A percentile compares a stretch with the other conserved stretches of the same genome.
These are phyloP conservation scores for Agrotis ipsilon DNA, from an alignment of 2,888 invertebrate genomes.

Conservation along the genomic window DNA sequence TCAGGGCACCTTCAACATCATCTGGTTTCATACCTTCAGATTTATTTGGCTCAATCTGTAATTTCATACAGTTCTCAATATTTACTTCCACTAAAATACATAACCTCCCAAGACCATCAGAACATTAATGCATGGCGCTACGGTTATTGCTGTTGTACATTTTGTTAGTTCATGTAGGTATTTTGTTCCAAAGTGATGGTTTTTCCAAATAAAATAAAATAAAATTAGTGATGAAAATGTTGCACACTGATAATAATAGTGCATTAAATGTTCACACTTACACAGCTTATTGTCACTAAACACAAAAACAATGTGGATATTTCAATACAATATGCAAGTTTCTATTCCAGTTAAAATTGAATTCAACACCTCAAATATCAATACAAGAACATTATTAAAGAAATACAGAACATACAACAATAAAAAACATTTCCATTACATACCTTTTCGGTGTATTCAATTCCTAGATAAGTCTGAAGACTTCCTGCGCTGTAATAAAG, in stretches of 20 bases:
- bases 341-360: neutral
- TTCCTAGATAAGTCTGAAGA: slow-evolving; percentile 95
- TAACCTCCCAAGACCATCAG: slow-evolving; percentile 29
- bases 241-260: neutral
- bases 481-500: slow-evolving; percentile 96
- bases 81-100: neutral
- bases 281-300: neutral
- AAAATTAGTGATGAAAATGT: neutral
- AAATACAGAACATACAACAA: neutral
- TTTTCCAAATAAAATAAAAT: no score
- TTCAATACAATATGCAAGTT: neutral
- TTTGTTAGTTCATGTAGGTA: neutral
- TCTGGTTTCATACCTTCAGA: slow-evolving; percentile 93
- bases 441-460: slow-evolving; percentile 94
- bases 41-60: slow-evolving; percentile 89
- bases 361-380: neutral
- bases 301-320: slow-evolving; percentile 1
- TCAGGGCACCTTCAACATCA: slow-evolving; percentile 93
- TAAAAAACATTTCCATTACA: neutral
- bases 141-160: neutral
- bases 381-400: no score
- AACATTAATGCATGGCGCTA: neutral
- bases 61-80: slow-evolving; percentile 2
- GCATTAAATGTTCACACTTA: neutral
- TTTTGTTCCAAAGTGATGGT: neutral